phyloP scores from a whole-genome alignment of 2,888 invertebrate species.

The Celastrina argiolus region DNA sequence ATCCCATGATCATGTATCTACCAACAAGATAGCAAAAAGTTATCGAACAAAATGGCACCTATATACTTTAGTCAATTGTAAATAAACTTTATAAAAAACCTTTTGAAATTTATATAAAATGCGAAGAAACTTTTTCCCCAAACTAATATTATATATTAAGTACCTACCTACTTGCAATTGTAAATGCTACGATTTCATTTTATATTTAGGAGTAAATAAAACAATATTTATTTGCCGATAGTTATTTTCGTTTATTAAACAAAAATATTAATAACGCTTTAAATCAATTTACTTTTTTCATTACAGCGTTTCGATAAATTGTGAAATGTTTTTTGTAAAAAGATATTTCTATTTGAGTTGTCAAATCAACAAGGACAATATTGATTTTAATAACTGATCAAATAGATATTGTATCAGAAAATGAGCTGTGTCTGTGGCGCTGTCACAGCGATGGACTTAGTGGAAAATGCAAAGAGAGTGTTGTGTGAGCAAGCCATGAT shows the following conservation, averaged over 20 bases:
- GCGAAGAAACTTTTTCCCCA: too few relatives aligned
- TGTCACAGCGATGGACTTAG: not conserved
- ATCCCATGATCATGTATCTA: too few relatives aligned
- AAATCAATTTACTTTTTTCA: not conserved
- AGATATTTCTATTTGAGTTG: not conserved
- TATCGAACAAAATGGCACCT: too few relatives aligned
- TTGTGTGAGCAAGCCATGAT: too few relatives aligned
- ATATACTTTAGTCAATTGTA: too few relatives aligned
- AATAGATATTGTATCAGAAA: constrained; percentile 31
- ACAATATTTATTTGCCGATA: not conserved
- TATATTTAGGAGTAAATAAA: not conserved
- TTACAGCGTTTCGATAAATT: not conserved
- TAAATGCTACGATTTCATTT: not conserved
- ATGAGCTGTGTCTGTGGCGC: constrained; percentile 21
- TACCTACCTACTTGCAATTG: too few relatives aligned
- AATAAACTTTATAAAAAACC: too few relatives aligned
- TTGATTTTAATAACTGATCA: constrained; percentile 34
- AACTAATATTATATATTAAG: too few relatives aligned
- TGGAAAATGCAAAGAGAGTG: too few relatives aligned
- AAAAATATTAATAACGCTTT: not conserved
- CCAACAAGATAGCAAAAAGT: too few relatives aligned
- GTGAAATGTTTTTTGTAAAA: not conserved
- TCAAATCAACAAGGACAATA: constrained; percentile 18
- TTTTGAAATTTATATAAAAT: too few relatives aligned
- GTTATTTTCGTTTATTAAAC: not conserved